Percentiles rank a stretch among this genome's conserved stretches.
phyloP scores from a whole-genome alignment of 2,888 invertebrate species.

The Callyntrura sp. region DNA sequence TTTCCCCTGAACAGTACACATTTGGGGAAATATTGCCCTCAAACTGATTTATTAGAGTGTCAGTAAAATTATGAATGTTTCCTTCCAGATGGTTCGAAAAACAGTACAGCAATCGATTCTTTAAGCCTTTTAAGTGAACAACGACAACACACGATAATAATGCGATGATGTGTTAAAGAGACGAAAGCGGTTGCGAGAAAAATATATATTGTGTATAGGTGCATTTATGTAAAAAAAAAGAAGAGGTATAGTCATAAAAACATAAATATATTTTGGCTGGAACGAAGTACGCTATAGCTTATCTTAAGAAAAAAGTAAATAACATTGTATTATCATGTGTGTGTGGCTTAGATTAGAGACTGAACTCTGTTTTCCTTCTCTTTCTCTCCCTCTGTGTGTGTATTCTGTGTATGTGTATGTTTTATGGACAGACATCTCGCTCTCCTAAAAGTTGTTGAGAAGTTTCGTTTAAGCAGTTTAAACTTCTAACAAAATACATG shows the following conservation, averaged over 20 bases:
- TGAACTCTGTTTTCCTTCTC: slow-evolving; percentile 22
- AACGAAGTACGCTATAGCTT: neutral
- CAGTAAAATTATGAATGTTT: slow-evolving; percentile 55
- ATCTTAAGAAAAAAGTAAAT: slow-evolving; percentile 36
- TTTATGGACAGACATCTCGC: too few relatives aligned
- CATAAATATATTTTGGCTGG: too few relatives aligned
- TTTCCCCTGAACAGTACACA: neutral
- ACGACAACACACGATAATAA: slow-evolving; percentile 18
- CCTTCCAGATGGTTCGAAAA: slow-evolving; percentile 58
- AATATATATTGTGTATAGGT: neutral
- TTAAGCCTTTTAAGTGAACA: neutral
- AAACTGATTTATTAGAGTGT: slow-evolving; percentile 23
- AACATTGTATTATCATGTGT: slow-evolving; percentile 28
- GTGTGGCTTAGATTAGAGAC: slow-evolving; percentile 11
- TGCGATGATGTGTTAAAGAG: neutral
- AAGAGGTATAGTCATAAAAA: too few relatives aligned
- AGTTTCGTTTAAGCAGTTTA: slow-evolving; percentile 64
- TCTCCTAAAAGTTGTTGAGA: neutral
- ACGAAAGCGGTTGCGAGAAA: neutral
- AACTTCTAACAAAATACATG: slow-evolving; percentile 64
- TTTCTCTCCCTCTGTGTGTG: slow-evolving; percentile 16
- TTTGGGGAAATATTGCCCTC: neutral
- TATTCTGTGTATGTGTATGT: too few relatives aligned
- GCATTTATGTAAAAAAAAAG: too few relatives aligned
- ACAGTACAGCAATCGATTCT: neutral